Conservation (phyloP, 2,113 vertebrate genomes). For the Oncorhynchus clarkii region DNA sequence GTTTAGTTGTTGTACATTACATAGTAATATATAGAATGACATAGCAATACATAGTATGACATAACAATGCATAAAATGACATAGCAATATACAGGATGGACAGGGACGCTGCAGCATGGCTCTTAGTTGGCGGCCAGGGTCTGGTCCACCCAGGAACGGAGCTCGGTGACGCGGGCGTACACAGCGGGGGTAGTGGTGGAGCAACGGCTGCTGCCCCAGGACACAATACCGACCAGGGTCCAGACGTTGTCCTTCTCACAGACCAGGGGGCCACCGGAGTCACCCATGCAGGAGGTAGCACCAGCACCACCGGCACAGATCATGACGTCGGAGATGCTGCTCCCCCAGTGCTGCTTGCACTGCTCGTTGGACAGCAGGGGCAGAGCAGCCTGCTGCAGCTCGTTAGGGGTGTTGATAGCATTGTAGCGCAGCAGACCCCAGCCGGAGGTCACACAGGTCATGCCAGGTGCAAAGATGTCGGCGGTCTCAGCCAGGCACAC, state of each 20-base stretch:
- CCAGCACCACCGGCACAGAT: conserved; percentile 59
- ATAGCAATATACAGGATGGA: too few species aligned
- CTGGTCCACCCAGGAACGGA: conserved; percentile 57
- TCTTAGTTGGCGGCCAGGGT: conserved; percentile 70
- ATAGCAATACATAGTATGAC: background rate
- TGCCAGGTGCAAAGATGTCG: conserved; percentile 53
- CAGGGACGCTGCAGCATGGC: background rate
- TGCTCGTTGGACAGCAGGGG: conserved; percentile 62
- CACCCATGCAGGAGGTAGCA: conserved; percentile 43
- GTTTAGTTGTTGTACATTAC: too few species aligned
- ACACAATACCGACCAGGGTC: conserved; percentile 59
- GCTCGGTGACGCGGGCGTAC: conserved; percentile 71
- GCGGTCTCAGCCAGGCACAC: conserved; percentile 45
- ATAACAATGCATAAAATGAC: background rate
- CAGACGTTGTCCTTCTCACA: conserved; percentile 59
- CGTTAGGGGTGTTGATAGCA: conserved; percentile 64
- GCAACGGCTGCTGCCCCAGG: conserved; percentile 75
- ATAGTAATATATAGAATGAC: background rate
- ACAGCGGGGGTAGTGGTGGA: conserved; percentile 67
- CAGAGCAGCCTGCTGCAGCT: conserved; percentile 66
- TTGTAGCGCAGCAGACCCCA: conserved; percentile 68
- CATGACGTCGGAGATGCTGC: conserved; percentile 63
- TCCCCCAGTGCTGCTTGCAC: conserved; percentile 60
- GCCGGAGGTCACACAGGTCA: conserved; percentile 66
- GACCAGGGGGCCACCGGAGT: conserved; percentile 73